Evolutionary conservation across 2,888 invertebrate genomes (phyloP).

Genomic region (Drosophila nr. perissopoda): DNA sequence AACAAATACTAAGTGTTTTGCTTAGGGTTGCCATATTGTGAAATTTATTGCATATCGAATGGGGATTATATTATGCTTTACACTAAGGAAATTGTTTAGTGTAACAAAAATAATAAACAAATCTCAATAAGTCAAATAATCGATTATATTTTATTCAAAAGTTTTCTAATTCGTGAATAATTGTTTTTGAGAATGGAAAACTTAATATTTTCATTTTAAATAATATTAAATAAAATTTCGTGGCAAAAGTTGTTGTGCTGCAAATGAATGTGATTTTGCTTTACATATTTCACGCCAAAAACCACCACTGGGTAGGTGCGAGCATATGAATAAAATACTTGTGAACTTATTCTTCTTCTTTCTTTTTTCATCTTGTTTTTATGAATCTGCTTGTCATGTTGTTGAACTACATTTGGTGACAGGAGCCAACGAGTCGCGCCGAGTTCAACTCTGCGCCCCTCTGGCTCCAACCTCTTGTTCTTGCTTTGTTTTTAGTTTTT

Average conservation of each 20-base stretch:
- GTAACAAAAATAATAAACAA: background rate
- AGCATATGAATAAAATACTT: slow-evolving; percentile 12
- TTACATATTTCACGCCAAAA: slow-evolving; percentile 1
- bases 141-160: background rate
- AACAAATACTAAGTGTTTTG: background rate
- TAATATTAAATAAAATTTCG: background rate
- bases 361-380: slow-evolving; percentile 16
- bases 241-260: background rate
- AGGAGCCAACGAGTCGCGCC: slow-evolving; percentile 23
- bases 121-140: background rate
- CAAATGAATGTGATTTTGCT: slow-evolving; percentile 14
- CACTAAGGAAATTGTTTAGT: background rate
- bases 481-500: slow-evolving; percentile 34
- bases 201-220: background rate
- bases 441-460: slow-evolving; percentile 42
- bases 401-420: slow-evolving; percentile 69
- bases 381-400: slow-evolving; percentile 51
- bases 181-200: background rate
- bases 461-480: slow-evolving; percentile 17
- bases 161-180: background rate
- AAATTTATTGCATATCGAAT: background rate
- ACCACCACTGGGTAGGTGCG: slow-evolving; percentile 35
- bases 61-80: background rate
- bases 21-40: background rate
- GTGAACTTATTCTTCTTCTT: slow-evolving; percentile 18